Evolutionary conservation across 2,888 invertebrate species (phyloP).

Genomic region (Pachydiplax longipennis): DNA sequence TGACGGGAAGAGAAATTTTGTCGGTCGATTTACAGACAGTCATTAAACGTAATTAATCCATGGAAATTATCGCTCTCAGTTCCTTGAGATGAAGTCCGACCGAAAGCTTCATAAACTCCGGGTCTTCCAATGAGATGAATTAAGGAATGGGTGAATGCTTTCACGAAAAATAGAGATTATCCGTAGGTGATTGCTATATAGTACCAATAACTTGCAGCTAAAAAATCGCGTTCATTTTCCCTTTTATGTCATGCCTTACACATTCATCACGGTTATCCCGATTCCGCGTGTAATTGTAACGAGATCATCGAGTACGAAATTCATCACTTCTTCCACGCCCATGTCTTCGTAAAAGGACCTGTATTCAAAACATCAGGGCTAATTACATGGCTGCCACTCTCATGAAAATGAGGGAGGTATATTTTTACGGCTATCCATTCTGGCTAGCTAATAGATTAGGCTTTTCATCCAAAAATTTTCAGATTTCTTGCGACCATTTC

Average conservation of each 20-base stretch:
- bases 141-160: too few relatives aligned
- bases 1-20: too few relatives aligned
- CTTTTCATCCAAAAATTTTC: neutral
- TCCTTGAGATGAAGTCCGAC: too few relatives aligned
- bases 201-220: neutral
- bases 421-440: neutral
- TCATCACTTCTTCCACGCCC: constrained; percentile 7
- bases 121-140: too few relatives aligned
- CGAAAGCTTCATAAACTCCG: too few relatives aligned
- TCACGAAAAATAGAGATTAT: neutral
- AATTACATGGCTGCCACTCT: neutral
- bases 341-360: neutral
- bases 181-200: neutral
- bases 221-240: neutral
- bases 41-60: too few relatives aligned
- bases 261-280: neutral
- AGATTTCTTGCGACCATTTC: neutral
- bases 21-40: too few relatives aligned
- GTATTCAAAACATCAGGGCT: neutral
- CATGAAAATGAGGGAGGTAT: neutral
- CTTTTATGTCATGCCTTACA: neutral
- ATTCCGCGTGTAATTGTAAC: constrained; percentile 17
- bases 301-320: neutral
- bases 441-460: neutral
- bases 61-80: too few relatives aligned